phyloP scores from a whole-genome alignment of 2,888 invertebrate genomes.

The Pardosa pseudoannulata region DNA sequence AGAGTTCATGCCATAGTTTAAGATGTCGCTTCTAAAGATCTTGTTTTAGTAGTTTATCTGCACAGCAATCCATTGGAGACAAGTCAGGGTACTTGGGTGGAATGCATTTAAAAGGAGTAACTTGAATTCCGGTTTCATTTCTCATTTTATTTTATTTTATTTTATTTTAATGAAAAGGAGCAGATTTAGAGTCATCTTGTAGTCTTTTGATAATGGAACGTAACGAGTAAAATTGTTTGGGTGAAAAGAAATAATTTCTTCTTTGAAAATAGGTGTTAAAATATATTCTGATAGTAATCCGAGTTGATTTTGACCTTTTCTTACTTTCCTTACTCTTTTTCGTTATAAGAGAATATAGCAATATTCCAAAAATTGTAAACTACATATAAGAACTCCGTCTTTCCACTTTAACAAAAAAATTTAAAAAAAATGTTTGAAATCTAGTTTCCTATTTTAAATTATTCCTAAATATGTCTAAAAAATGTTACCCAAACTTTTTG shows the following conservation, averaged over 20 bases:
- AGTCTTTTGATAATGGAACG: too few relatives aligned
- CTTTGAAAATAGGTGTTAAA: not conserved
- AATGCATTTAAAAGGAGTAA: not conserved
- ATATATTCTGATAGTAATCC: not conserved
- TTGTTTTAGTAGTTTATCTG: not conserved
- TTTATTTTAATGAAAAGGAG: too few relatives aligned
- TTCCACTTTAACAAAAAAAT: too few relatives aligned
- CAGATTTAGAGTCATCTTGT: too few relatives aligned
- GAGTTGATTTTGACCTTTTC: not conserved
- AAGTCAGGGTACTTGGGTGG: not conserved
- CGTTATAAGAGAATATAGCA: not conserved
- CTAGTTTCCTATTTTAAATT: too few relatives aligned
- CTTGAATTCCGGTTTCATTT: constrained; percentile 11
- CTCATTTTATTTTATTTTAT: too few relatives aligned
- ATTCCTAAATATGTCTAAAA: too few relatives aligned
- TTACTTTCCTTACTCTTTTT: not conserved
- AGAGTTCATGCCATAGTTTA: not conserved
- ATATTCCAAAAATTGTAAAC: too few relatives aligned
- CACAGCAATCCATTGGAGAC: not conserved
- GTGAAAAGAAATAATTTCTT: not conserved
- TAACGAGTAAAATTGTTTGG: too few relatives aligned
- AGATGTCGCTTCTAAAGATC: not conserved
- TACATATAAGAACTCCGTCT: too few relatives aligned
- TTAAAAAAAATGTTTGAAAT: too few relatives aligned
- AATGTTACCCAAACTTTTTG: too few relatives aligned